Base-by-base conservation (phyloP, 2,113 vertebrate species). In the Nothobranchius furzeri region DNA sequence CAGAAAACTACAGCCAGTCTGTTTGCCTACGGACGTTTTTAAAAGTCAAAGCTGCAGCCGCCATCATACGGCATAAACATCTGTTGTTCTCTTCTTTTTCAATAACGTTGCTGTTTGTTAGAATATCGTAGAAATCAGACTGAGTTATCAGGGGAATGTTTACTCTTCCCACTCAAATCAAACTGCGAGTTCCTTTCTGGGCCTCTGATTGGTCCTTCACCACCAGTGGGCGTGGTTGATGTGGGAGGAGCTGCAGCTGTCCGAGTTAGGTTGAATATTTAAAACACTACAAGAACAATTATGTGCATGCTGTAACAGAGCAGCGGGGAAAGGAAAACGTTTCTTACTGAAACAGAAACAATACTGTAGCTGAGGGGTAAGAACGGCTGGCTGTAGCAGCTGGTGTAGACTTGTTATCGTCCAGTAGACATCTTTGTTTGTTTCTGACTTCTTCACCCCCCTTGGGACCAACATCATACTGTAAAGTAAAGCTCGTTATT, bases 211-310 rank as follows among this genome's bases (percentile, higher is more conserved):
- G 91, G 91, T 49, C 3, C 6, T 1, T 45, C 36, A 0, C 0
- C 37, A 7, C 0, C 1, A 13, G 11, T 69, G 75, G 87, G 81
- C 75, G 70, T 46, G 12, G 50, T 1, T 8, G 58, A 20, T 1
- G 8, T 6, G 13, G 82, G 81, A 35, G 80, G 53, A 10, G 2
- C 47, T 30, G 3, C 40, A 57, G 68, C 7, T 20, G 36, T 46
- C 36, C 14, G 13, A 9, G 64, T 75, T 87, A 83, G 79, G 86
- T 88, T 83, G 76, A 62, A 58, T n/a, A 68, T 91, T 88, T 90
- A 52, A 84, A 89, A 78, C 58, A 35, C 24, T 70, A 70, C 79
- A 83, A 37, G 55, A 49, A 57, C 2, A 48, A 8, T 2, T 2
- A 42, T 17, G 35, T 55, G 30, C 24, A 42, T 35, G 4, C 37